Base-by-base conservation (phyloP, 2,113 vertebrate species). In the Panurus biarmicus region DNA sequence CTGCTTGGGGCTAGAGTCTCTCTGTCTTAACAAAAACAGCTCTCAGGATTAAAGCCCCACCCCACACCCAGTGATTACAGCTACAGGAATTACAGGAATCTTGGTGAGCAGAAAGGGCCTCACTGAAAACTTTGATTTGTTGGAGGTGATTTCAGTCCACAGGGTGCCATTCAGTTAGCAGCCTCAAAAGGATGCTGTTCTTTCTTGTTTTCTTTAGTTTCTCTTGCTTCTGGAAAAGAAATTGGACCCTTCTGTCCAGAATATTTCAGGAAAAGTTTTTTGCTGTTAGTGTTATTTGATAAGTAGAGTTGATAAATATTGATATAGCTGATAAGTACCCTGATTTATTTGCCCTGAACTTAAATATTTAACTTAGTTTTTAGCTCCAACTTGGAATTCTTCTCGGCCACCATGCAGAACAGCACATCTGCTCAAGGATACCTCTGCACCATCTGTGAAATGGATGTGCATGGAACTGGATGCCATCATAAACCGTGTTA, bases 11-110 rank as follows among this genome's bases (percentile, higher is more conserved):
- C 35, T 74, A 17, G 31, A 38, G 44, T 75, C 23, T 48, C 12
- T 45, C 31, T 51, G 13, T 33, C 8, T 20, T 50, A 26, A 23
- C 13, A 19, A 65, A 77, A n/a, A 17, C 6, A 0, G 0, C 26
- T 85, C 9, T 58, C 20, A 25, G 47, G 33, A 20, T 48, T 71
- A 31, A 38, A 82, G 13, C 35, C 11, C 13, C 22, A 47, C 6
- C 18, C 16, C 16, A 17, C 14, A 8, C 4, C 3, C 48, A 48
- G 25, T 50, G 61, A 25, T 71, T 28, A 18, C 38, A 71, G n/a
- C 78, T 74, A 56, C 45, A 64, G 47, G 45, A 33, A 21, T 54
- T 50, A 3, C 25, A 12, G 9, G 42, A 23, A 38, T 87, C 2
- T 0, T 22, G 36, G 33, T 79, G 75, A 33, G 7, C 47, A 53